These are phyloP conservation scores for Nothobranchius furzeri DNA, from an alignment of 2,113 vertebrate genomes.

Conservation along the genomic window DNA sequence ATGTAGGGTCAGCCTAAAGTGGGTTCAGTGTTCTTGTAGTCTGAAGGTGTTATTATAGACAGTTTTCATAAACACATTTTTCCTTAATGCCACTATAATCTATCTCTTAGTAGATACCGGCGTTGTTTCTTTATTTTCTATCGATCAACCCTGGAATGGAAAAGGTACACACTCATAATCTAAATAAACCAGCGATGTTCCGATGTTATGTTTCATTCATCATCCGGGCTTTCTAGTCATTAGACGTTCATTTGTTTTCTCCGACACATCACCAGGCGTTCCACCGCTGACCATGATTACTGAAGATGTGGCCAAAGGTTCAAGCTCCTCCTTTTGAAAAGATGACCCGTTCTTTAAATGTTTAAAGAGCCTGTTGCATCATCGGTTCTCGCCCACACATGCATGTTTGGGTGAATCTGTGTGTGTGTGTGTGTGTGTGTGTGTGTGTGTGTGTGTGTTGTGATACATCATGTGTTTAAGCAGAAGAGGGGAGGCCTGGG, in stretches of 20 bases:
- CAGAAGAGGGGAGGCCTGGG: conserved; percentile 70
- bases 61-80: conserved; percentile 1
- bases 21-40: neutral
- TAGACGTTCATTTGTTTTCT: conserved; percentile 69
- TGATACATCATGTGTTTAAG: conserved; percentile 82
- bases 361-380: conserved; percentile 77
- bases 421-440: conserved; percentile 34
- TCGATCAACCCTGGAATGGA: conserved; percentile 30
- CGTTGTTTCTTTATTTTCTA: conserved; percentile 35
- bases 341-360: conserved; percentile 78
- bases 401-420: conserved; percentile 73
- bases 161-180: conserved; percentile 61
- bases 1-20: conserved; percentile 4
- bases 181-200: conserved; percentile 66
- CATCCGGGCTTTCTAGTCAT: conserved; percentile 66
- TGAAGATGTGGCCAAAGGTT: conserved; percentile 78
- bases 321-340: conserved; percentile 71
- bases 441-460: conserved; percentile 56
- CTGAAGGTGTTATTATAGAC: conserved; percentile 16
- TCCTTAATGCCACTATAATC: conserved; percentile 26
- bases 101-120: conserved; percentile 31
- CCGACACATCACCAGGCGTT: conserved; percentile 69
- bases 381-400: conserved; percentile 75
- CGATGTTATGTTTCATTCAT: conserved; percentile 59
- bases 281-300: conserved; percentile 75